These are phyloP conservation scores for Pseudoatta argentina DNA, from an alignment of 1,140 invertebrate genomes.

Conservation along the genomic window DNA sequence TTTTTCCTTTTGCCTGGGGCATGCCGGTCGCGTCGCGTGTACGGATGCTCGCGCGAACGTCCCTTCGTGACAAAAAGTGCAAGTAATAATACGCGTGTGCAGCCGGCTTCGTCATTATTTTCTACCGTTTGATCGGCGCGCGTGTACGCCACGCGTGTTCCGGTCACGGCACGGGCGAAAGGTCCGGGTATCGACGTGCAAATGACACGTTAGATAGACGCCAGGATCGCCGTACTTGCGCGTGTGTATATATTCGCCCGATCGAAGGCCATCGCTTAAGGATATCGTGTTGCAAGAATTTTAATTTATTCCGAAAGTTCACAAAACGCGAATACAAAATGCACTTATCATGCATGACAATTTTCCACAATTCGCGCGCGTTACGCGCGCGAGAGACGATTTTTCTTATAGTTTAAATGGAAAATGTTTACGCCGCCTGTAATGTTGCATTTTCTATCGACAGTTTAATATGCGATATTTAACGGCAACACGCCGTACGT, in stretches of 20 bases:
- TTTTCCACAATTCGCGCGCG: conserved; percentile 31
- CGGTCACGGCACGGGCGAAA: conserved; percentile 44
- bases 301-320: conserved; percentile 32
- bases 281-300: conserved; percentile 49
- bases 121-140: conserved; percentile 45
- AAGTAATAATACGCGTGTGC: conserved; percentile 58
- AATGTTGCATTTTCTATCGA: conserved; percentile 27
- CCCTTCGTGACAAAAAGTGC: conserved; percentile 61
- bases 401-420: conserved; percentile 8
- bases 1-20: conserved; percentile 33
- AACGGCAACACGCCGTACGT: conserved; percentile 3
- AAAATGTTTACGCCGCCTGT: conserved; percentile 1
- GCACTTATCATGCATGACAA: conserved; percentile 19
- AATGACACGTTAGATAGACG: conserved; percentile 50
- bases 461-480: not conserved
- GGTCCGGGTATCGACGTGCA: conserved; percentile 49
- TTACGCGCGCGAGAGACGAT: conserved; percentile 22
- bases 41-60: conserved; percentile 46
- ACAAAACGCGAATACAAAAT: conserved; percentile 26
- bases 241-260: not conserved
- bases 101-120: conserved; percentile 44
- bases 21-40: conserved; percentile 24
- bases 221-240: conserved; percentile 5
- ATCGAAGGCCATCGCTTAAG: not conserved
- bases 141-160: conserved; percentile 54